Percentiles rank a stretch among this genome's conserved stretches.
Evolutionary conservation across 2,888 invertebrate species (phyloP).

Genomic region (Cataglyphis rosenhaueri): DNA sequence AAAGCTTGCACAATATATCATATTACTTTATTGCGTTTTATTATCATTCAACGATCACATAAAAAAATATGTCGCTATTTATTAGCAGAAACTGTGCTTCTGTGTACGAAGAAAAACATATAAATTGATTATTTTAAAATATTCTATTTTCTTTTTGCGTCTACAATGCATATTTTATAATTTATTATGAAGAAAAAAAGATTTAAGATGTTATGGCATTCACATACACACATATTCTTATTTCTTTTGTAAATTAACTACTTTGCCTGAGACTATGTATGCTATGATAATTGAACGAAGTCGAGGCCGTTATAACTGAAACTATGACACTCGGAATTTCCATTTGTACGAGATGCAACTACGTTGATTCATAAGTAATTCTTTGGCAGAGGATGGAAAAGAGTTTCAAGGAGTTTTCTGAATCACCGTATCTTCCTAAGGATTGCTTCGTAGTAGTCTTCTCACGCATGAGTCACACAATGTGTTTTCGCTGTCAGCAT

Average conservation of each 20-base stretch:
- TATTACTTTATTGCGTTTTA: slow-evolving; percentile 1
- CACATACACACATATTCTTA: background rate
- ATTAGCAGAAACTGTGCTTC: background rate
- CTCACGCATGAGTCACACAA: slow-evolving; percentile 9
- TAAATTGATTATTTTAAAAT: background rate
- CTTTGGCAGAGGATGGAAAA: slow-evolving; percentile 4
- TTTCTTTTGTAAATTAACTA: background rate
- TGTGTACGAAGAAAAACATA: background rate
- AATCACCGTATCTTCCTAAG: slow-evolving; percentile 50
- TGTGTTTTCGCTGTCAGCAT: background rate
- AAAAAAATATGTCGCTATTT: background rate
- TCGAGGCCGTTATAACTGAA: slow-evolving; percentile 39
- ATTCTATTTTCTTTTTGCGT: background rate
- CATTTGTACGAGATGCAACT: slow-evolving; percentile 58
- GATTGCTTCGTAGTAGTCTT: slow-evolving; percentile 35
- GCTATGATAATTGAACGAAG: background rate
- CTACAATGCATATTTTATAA: background rate
- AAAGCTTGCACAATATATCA: background rate
- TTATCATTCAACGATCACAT: background rate
- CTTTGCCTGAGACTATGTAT: background rate
- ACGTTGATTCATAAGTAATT: slow-evolving; percentile 70
- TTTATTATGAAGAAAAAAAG: background rate
- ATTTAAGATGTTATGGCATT: background rate
- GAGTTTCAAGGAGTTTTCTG: slow-evolving; percentile 66
- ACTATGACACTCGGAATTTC: slow-evolving; percentile 41